Evolutionary conservation across 1,140 invertebrate species (phyloP).

Genomic region (Diorhabda sublineata): DNA sequence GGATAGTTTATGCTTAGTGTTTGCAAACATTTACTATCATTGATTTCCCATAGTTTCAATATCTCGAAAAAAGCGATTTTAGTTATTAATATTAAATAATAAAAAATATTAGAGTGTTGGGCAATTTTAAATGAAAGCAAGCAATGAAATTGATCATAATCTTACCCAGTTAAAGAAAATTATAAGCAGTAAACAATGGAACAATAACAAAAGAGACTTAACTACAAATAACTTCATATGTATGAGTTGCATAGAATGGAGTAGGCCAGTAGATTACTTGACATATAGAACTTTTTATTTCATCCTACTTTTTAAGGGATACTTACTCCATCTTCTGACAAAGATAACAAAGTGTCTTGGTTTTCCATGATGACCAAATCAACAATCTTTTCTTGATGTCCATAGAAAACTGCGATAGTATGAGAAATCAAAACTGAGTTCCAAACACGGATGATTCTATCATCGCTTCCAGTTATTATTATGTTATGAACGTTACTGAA

Average conservation of each 20-base stretch:
- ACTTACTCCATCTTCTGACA: conserved; percentile 51
- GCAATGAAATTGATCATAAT: too few species aligned
- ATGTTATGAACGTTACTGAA: conserved; percentile 45
- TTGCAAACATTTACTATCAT: conserved; percentile 52
- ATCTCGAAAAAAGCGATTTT: conserved; percentile 38
- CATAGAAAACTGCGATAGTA: conserved; percentile 38
- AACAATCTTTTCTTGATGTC: conserved; percentile 43
- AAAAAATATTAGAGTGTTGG: too few species aligned
- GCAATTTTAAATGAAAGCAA: too few species aligned
- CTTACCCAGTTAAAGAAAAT: too few species aligned
- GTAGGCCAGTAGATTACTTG: too few species aligned
- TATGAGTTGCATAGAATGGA: too few species aligned
- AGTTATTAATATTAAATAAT: too few species aligned
- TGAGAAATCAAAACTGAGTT: conserved; percentile 46
- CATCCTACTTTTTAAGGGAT: too few species aligned
- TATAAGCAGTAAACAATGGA: not conserved
- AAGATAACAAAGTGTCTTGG: conserved; percentile 47
- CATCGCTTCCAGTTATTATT: conserved; percentile 50
- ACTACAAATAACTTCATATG: too few species aligned
- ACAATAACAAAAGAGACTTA: not conserved
- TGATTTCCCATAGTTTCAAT: conserved; percentile 54
- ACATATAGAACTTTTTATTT: too few species aligned
- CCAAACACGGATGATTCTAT: conserved; percentile 51
- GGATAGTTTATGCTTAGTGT: conserved; percentile 52
- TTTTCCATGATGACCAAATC: conserved; percentile 49